These are phyloP conservation scores for Hyperoplus immaculatus DNA, from an alignment of 2,797 vertebrate species.

Conservation along the genomic window DNA sequence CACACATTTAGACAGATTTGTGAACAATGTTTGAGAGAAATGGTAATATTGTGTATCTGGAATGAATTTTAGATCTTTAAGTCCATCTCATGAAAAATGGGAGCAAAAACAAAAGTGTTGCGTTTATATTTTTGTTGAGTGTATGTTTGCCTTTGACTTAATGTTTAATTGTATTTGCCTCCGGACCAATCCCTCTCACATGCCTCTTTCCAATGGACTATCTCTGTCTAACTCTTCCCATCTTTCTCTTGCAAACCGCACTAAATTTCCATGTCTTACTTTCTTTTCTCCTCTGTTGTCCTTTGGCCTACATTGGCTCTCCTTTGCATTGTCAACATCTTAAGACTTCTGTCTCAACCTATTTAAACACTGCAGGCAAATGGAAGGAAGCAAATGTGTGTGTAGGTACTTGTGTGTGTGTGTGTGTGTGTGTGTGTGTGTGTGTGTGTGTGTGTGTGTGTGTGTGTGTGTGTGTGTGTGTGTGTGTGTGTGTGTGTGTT, in stretches of 20 bases:
- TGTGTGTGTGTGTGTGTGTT: constrained; percentile 18
- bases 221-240: constrained; percentile 28
- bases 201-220: constrained; percentile 23
- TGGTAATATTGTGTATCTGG: too few species aligned
- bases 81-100: too few species aligned
- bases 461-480: constrained; percentile 8
- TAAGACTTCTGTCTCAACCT: constrained; percentile 51
- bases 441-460: neutral
- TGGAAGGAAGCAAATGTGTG: constrained; percentile 29
- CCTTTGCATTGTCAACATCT: constrained; percentile 56
- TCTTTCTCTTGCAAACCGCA: constrained; percentile 15
- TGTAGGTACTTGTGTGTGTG: constrained; percentile 11
- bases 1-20: too few species aligned
- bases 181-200: neutral
- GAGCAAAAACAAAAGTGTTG: too few species aligned
- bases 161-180: constrained; percentile 46
- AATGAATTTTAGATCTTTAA: too few species aligned
- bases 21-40: too few species aligned
- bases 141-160: constrained; percentile 42
- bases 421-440: neutral
- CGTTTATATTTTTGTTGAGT: too few species aligned
- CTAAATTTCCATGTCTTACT: constrained; percentile 16
- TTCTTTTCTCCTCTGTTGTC: constrained; percentile 5
- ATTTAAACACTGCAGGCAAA: constrained; percentile 39
- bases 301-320: constrained; percentile 27